phyloP scores from a whole-genome alignment of 1,140 invertebrate species.

The Zaprionus ornatus region DNA sequence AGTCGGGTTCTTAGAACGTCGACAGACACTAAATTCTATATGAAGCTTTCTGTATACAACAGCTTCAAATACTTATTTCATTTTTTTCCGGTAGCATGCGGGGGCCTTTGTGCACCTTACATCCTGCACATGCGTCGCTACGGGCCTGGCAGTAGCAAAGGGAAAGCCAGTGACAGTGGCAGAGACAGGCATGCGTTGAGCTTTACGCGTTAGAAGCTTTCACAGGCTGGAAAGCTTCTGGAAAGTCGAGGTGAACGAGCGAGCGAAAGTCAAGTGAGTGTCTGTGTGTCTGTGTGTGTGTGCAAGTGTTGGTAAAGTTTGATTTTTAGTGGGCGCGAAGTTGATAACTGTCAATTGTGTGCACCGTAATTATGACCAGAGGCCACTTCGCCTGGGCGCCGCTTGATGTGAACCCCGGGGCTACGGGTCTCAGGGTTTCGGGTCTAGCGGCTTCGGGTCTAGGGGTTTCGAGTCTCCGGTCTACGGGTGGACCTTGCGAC shows the following conservation, averaged over 20 bases:
- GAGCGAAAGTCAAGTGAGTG: background rate
- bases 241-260: constrained; percentile 13
- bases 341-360: constrained; percentile 56
- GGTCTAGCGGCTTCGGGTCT: background rate
- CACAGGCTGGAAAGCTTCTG: constrained; percentile 23
- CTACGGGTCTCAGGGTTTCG: background rate
- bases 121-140: too few species aligned
- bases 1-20: too few species aligned
- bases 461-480: background rate
- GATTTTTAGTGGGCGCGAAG: constrained; percentile 56
- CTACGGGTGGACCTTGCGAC: background rate
- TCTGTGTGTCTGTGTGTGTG: constrained; percentile 5
- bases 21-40: too few species aligned
- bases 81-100: too few species aligned
- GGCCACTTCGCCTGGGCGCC: constrained; percentile 32
- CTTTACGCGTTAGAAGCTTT: constrained; percentile 36
- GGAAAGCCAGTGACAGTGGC: background rate
- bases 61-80: too few species aligned
- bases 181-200: background rate
- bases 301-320: constrained; percentile 51
- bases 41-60: too few species aligned
- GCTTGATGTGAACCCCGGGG: background rate
- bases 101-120: too few species aligned
- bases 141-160: too few species aligned
- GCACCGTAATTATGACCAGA: constrained; percentile 42